phyloP scores from a whole-genome alignment of 2,888 invertebrate species.

The Megastigmus dorsalis region DNA sequence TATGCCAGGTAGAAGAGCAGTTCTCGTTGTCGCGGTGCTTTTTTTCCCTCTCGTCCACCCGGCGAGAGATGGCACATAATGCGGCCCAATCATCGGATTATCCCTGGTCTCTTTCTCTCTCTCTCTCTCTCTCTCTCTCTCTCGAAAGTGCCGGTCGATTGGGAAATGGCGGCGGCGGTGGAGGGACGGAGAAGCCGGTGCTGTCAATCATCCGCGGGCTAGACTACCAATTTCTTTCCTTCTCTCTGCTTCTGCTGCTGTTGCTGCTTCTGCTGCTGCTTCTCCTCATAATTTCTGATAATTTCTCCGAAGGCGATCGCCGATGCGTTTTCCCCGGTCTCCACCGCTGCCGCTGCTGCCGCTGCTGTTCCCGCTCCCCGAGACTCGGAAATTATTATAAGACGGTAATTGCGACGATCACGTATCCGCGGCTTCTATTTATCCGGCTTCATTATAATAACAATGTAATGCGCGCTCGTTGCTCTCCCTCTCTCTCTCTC shows the following conservation, averaged over 20 bases:
- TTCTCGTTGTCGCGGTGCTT: no score
- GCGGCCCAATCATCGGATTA: conserved; percentile 61
- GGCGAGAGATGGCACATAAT: conserved; percentile 45
- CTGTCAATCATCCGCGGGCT: conserved; percentile 74
- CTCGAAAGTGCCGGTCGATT: conserved; percentile 21
- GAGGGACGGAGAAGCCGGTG: conserved; percentile 56
- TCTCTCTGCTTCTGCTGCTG: conserved; percentile 28
- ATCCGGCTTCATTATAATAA: conserved; percentile 73
- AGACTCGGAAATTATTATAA: conserved; percentile 69
- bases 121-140: conserved; percentile 34
- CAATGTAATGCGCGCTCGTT: conserved; percentile 67
- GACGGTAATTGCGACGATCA: conserved; percentile 73
- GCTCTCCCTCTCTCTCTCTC: neutral
- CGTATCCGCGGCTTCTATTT: conserved; percentile 72
- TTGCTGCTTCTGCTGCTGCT: conserved; percentile 45
- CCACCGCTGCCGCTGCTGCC: conserved; percentile 35
- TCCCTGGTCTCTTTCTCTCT: conserved; percentile 42
- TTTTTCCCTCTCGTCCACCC: no score
- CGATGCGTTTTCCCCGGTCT: neutral
- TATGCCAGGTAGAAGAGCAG: no score
- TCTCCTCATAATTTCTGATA: conserved; percentile 72
- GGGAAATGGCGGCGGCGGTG: conserved; percentile 53
- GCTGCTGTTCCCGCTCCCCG: conserved; percentile 44
- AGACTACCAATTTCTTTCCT: conserved; percentile 73
- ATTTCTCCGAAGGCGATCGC: conserved; percentile 66